Percentiles rank a stretch among this genome's conserved stretches.
These are phyloP conservation scores for Lasioglossum zephyrum DNA, from an alignment of 2,888 invertebrate genomes.

Conservation along the genomic window DNA sequence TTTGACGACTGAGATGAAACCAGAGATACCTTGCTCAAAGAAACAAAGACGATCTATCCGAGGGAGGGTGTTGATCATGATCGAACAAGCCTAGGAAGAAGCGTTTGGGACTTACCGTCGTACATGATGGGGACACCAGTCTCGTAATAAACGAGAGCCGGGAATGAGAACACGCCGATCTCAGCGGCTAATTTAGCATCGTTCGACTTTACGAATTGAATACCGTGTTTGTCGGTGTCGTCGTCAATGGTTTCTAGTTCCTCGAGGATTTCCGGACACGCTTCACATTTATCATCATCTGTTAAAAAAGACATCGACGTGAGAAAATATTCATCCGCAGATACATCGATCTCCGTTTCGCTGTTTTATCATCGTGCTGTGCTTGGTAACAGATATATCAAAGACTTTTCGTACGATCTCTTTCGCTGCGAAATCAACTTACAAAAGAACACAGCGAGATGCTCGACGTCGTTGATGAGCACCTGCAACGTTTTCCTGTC, in stretches of 20 bases:
- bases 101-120: slow-evolving; percentile 90
- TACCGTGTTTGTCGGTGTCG: slow-evolving; percentile 96
- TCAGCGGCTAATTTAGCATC: slow-evolving; percentile 95
- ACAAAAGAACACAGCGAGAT: slow-evolving; percentile 97
- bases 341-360: neutral
- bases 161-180: slow-evolving; percentile 96
- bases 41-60: slow-evolving; percentile 38
- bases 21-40: neutral
- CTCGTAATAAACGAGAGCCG: slow-evolving; percentile 96
- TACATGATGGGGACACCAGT: slow-evolving; percentile 97
- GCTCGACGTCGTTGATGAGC: slow-evolving; percentile 95
- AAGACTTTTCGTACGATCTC: neutral
- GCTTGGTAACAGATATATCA: neutral
- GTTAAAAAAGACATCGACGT: slow-evolving; percentile 47
- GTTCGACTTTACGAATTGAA: slow-evolving; percentile 97
- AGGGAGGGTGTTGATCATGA: slow-evolving; percentile 35
- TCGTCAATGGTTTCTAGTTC: slow-evolving; percentile 96
- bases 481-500: slow-evolving; percentile 95
- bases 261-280: slow-evolving; percentile 93
- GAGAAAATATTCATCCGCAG: neutral
- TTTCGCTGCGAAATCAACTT: slow-evolving; percentile 80
- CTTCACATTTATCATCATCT: slow-evolving; percentile 94
- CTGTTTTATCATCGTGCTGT: neutral
- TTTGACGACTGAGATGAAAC: neutral
- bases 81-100: slow-evolving; percentile 53